Base-by-base conservation (phyloP, 1,140 invertebrate species). In the Drosophila dunni region DNA sequence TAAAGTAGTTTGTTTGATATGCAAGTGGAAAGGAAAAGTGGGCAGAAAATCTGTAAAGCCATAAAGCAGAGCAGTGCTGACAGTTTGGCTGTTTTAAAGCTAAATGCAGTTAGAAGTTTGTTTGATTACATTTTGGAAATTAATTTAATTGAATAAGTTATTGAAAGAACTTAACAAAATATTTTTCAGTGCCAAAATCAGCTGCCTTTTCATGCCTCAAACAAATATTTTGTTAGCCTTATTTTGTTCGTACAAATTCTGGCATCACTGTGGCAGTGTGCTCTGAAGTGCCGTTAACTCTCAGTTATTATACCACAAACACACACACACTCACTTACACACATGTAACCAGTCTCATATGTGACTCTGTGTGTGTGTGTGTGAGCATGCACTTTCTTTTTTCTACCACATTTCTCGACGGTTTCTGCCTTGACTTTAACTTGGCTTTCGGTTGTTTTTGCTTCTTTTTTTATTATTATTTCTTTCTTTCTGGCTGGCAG, bases 21-120 rank as follows among this genome's bases (percentile, higher is more conserved):
- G 70, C 64, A 68, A 68, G 46, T 68, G 33, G 64, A 68, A 73
- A 68, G 70, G 70, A 73, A 73, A 73, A 68, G 70, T 73, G 70
- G 42, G 34, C 29, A 65, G 61, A 68, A 88, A 76, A 79, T 88
- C 79, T 74, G 56, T 76, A 61, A 67, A 78, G 7, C 51, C 34
- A 38, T 38, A 54, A 36, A 53, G 40, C 40, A 42, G n/a, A 4
- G 24, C 24, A 29, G 4, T 6, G 24, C 5, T 29, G 24, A 0
- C 1, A 29, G 6, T 5, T 3, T 29, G 5, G 24, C 24, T 29
- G 24, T 29, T 29, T 29, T 29, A 29, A 4, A 29, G 24, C 24
- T 29, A 29, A 4, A 29, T 5, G 6, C 3, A 29, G 24, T 29
- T 6, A 29, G 17, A 5, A 29, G 24, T 3, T 29, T 29, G 4